Base-by-base conservation (phyloP, 23 tunicate genomes). In the Styela clava region DNA sequence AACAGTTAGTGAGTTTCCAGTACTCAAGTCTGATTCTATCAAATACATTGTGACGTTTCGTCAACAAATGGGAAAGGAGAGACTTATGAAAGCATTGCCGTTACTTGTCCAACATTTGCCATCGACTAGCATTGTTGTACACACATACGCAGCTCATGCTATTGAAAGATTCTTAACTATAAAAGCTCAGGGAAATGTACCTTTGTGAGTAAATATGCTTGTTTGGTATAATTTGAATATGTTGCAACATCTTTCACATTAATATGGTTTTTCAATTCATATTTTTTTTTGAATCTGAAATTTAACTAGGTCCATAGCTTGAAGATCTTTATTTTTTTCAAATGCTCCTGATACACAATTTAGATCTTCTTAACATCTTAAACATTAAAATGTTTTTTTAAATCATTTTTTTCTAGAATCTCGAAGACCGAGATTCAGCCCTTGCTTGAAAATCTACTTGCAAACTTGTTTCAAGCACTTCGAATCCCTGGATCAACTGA, bases 141-240 rank as follows among this genome's bases (percentile, higher is more conserved):
- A 85, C 74, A 85, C 98, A 2, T 94, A 94, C 79, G 98, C 98
- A 33, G 90, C 95, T 29, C 98, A 94, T 83, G 89, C 88, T 27
- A 79, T 94, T 61, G 98, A 94, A 65, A 83, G 98, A 64, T 64
- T 94, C 23, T 32, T 94, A 19, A 83, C 85, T 88, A 94, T 85
- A 3, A 94, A 89, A 78, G 82, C 86, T 3, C 74, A 76, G 16
- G 79, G 76, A 19, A 34, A 62, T 34, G 68, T 2, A n/a, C 86
- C 98, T 1, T 31, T 93, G 94, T 88, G 69, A 83, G 94, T 78
- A 9, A 56, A n/a, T n/a, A n/a, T n/a, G n/a, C n/a, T n/a, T n/a
- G n/a, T n/a, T n/a, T n/a, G n/a, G n/a, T n/a, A n/a, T n/a, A n/a
- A n/a, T n/a, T 52, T 20, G 25, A 68, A 68, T 16, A n/a, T 68